These are phyloP conservation scores for Xerus rutilus DNA, from an alignment of 2,797 vertebrate genomes.

Conservation along the genomic window DNA sequence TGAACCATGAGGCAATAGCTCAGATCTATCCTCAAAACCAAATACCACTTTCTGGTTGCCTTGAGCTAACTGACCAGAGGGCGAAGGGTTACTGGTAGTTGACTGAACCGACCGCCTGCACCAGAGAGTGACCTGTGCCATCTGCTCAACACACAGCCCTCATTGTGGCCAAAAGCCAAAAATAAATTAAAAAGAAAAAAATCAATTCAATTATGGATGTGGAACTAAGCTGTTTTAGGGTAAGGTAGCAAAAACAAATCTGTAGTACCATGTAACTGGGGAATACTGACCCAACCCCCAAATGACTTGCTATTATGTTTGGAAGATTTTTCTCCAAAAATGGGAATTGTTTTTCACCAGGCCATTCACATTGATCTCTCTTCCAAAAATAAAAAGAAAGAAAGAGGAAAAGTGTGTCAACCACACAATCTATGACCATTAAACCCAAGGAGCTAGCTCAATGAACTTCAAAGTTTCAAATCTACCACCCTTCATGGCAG, in stretches of 20 bases:
- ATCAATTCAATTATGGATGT: conserved; percentile 61
- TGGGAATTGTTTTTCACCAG: conserved; percentile 34
- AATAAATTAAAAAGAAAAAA: conserved; percentile 66
- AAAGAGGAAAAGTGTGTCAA: neutral
- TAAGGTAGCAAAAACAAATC: conserved; percentile 25
- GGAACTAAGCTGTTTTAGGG: conserved; percentile 19
- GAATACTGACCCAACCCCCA: conserved; percentile 15
- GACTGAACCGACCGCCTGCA: neutral
- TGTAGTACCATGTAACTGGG: neutral
- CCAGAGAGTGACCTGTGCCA: conserved; percentile 7
- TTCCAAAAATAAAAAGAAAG: neutral
- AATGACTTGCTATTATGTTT: conserved; percentile 27
- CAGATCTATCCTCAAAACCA: conserved; percentile 39
- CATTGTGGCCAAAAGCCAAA: conserved; percentile 58
- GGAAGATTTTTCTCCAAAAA: conserved; percentile 31
- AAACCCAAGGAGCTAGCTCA: neutral
- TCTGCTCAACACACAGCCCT: conserved; percentile 56
- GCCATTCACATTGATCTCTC: neutral
- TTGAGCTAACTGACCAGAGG: neutral
- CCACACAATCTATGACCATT: neutral
- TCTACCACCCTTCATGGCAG: neutral
- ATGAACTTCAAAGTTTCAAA: conserved; percentile 33
- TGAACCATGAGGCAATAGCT: conserved; percentile 35
- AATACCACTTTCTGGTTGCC: conserved; percentile 55
- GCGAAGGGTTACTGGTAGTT: neutral